These are phyloP conservation scores for Ganaspis sp. DNA, from an alignment of 1,140 invertebrate species.

Conservation along the genomic window DNA sequence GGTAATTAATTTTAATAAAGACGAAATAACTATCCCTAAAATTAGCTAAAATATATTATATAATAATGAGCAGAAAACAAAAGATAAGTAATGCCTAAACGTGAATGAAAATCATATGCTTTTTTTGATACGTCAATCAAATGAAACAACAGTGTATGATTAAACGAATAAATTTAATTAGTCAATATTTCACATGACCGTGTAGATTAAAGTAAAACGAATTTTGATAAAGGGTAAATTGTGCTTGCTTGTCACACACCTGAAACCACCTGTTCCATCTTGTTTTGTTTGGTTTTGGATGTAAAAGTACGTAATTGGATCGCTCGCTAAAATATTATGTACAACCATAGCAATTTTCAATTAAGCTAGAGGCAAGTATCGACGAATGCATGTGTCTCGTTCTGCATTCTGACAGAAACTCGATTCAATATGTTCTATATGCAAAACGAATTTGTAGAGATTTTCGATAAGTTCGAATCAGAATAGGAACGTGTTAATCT, in stretches of 20 bases:
- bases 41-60: no score
- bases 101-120: no score
- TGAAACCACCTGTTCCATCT: conserved; percentile 17
- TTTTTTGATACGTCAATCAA: no score
- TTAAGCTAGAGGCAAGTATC: conserved; percentile 7
- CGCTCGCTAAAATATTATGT: conserved; percentile 7
- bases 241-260: neutral
- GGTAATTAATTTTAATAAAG: no score
- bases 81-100: no score
- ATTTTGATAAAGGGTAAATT: neutral
- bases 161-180: no score
- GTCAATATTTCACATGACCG: neutral
- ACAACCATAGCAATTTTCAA: conserved; percentile 16
- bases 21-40: no score
- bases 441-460: conserved; percentile 7
- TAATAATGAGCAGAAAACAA: no score
- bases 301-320: conserved; percentile 17
- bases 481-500: conserved; percentile 15
- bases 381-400: neutral
- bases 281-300: conserved; percentile 4
- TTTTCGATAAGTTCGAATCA: conserved; percentile 7
- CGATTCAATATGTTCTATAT: neutral
- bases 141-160: no score
- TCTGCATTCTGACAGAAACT: neutral
- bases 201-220: neutral